Conservation (phyloP, 23 tunicate genomes). For the Clavelina lepadiformis region DNA sequence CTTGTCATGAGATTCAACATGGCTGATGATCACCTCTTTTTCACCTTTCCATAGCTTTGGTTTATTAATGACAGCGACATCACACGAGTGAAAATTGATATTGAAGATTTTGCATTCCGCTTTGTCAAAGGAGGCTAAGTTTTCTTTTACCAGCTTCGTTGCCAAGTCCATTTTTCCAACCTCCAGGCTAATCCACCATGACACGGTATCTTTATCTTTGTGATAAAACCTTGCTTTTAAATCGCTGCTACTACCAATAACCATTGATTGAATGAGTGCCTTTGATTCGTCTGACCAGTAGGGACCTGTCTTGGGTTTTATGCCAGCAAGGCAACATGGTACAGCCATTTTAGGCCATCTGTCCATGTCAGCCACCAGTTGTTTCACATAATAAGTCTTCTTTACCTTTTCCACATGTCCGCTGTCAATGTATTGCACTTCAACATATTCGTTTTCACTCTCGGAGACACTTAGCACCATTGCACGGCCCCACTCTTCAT, state of each 20-base stretch:
- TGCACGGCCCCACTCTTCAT: constrained; percentile 59
- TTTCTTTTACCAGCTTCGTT: constrained; percentile 13
- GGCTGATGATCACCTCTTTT: constrained; percentile 52
- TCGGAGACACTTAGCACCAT: constrained; percentile 17
- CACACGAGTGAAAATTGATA: too few relatives aligned
- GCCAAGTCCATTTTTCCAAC: constrained; percentile 22
- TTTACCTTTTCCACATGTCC: constrained; percentile 34
- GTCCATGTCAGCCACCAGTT: constrained; percentile 34
- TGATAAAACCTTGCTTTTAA: constrained; percentile 19
- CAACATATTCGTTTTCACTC: constrained; percentile 2
- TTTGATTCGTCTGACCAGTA: constrained; percentile 18
- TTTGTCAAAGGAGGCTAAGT: too few relatives aligned
- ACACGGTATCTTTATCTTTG: constrained; percentile 1
- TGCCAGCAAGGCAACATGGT: constrained; percentile 30
- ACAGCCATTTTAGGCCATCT: constrained; percentile 64
- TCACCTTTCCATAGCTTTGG: constrained; percentile 11
- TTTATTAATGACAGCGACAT: constrained; percentile 1
- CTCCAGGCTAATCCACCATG: constrained; percentile 39
- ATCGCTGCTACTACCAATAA: not conserved
- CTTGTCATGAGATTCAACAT: constrained; percentile 39
- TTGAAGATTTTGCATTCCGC: too few relatives aligned
- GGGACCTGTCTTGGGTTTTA: constrained; percentile 4
- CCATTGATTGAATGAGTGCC: not conserved
- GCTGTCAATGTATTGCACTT: constrained; percentile 51
- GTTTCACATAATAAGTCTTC: constrained; percentile 37